Conservation (phyloP, 2,113 vertebrate genomes). For the Colistium nudipinnis region DNA sequence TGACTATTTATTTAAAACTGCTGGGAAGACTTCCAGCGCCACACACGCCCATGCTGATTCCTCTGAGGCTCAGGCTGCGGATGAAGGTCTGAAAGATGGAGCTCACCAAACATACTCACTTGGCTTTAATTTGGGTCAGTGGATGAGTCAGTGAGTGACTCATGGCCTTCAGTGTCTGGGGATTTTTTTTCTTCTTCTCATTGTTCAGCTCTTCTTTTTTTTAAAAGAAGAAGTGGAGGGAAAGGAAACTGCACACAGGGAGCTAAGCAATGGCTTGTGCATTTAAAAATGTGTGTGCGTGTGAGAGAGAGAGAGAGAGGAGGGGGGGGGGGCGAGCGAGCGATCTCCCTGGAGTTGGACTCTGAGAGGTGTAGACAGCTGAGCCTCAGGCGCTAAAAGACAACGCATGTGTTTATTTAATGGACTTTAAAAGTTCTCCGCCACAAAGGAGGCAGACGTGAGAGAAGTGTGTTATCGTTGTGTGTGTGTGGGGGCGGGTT, state of each 20-base stretch:
- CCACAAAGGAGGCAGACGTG: constrained; percentile 38
- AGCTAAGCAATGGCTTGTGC: background rate
- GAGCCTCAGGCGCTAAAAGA: constrained; percentile 68
- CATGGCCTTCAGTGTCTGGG: too few relatives aligned
- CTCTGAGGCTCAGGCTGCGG: background rate
- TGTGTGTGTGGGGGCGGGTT: background rate
- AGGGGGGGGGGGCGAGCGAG: background rate
- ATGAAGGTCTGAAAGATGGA: background rate
- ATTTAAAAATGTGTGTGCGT: too few relatives aligned
- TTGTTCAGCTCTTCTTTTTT: background rate
- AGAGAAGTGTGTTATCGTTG: constrained; percentile 4
- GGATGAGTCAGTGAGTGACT: background rate
- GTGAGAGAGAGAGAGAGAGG: constrained; percentile 9
- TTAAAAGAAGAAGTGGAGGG: background rate
- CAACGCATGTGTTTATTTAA: constrained; percentile 72
- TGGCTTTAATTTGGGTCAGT: background rate
- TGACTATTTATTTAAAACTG: background rate
- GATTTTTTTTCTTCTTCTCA: too few relatives aligned
- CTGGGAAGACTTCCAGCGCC: too few relatives aligned
- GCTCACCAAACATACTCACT: background rate
- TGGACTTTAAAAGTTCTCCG: constrained; percentile 71
- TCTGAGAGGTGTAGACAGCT: constrained; percentile 51
- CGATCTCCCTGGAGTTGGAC: constrained; percentile 33
- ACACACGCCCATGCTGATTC: background rate
- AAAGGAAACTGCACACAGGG: background rate